These are phyloP conservation scores for Sebastes cheni DNA, from an alignment of 2,797 vertebrate genomes.

Conservation along the genomic window DNA sequence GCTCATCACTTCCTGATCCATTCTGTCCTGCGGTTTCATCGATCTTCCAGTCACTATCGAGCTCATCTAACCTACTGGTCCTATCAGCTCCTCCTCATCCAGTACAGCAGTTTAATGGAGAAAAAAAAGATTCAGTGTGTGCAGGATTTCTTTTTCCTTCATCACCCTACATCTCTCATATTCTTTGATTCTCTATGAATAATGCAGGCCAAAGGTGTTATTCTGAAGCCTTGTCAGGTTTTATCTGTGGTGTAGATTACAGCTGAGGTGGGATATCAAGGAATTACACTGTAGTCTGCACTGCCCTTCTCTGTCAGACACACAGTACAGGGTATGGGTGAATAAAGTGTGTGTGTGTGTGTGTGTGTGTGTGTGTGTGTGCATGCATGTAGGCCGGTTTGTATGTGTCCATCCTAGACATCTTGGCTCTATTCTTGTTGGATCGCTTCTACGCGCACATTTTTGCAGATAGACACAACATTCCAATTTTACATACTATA, in stretches of 20 bases:
- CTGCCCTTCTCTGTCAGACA: not conserved
- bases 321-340: not conserved
- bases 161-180: constrained; percentile 3
- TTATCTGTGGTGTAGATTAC: constrained; percentile 38
- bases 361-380: not conserved
- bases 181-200: constrained; percentile 38
- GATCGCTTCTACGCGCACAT: too few relatives aligned
- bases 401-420: not conserved
- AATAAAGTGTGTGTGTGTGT: not conserved
- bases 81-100: not conserved
- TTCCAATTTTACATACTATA: too few relatives aligned
- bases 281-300: constrained; percentile 1
- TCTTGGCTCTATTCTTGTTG: too few relatives aligned
- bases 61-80: too few relatives aligned
- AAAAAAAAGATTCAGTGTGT: not conserved
- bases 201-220: constrained; percentile 28
- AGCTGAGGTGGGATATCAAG: constrained; percentile 39
- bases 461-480: too few relatives aligned
- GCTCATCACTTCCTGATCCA: not conserved
- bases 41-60: not conserved
- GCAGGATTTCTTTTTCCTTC: constrained; percentile 6
- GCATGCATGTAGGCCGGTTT: not conserved
- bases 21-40: not conserved
- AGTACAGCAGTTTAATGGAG: not conserved
- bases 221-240: constrained; percentile 29